These are phyloP conservation scores for Thelohanellus kitauei DNA, from an alignment of 30 jellyfish, hydroid and myxozoan genomes.

Conservation along the genomic window DNA sequence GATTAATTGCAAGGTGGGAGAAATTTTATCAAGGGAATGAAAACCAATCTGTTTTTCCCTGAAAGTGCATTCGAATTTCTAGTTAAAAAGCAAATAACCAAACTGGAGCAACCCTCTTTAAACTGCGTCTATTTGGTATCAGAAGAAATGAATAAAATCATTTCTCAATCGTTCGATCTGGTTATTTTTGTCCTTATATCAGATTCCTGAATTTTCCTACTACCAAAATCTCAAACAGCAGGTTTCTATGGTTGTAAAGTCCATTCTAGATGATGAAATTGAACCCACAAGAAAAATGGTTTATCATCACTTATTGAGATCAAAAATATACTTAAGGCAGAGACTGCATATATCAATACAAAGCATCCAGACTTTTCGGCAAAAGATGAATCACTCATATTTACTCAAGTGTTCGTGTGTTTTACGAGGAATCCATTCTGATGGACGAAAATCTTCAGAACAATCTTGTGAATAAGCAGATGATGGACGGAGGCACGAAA, in stretches of 20 bases:
- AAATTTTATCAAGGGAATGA: constrained; percentile 24
- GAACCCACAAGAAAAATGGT: neutral
- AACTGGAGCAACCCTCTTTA: constrained; percentile 52
- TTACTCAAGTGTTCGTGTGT: constrained; percentile 16
- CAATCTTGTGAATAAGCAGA: too few relatives aligned
- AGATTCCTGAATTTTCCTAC: neutral
- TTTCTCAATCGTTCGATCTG: constrained; percentile 42
- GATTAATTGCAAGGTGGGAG: constrained; percentile 43
- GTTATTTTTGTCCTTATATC: constrained; percentile 3
- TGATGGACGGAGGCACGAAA: too few relatives aligned
- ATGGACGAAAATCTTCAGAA: too few relatives aligned
- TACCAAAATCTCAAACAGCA: neutral
- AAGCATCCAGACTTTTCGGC: constrained; percentile 77
- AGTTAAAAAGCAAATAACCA: constrained; percentile 40
- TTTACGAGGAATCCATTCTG: too few relatives aligned
- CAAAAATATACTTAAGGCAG: too few relatives aligned
- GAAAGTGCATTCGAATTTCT: constrained; percentile 53
- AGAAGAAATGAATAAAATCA: constrained; percentile 69
- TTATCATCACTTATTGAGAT: too few relatives aligned
- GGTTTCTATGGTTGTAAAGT: neutral
- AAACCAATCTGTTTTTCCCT: constrained; percentile 64
- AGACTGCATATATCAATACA: constrained; percentile 48
- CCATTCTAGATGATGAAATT: neutral
- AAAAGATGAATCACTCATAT: too few relatives aligned
- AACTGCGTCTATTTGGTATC: constrained; percentile 53